Evolutionary conservation across 2,888 invertebrate species (phyloP).

Genomic region (Thysanoteuthis rhombus): DNA sequence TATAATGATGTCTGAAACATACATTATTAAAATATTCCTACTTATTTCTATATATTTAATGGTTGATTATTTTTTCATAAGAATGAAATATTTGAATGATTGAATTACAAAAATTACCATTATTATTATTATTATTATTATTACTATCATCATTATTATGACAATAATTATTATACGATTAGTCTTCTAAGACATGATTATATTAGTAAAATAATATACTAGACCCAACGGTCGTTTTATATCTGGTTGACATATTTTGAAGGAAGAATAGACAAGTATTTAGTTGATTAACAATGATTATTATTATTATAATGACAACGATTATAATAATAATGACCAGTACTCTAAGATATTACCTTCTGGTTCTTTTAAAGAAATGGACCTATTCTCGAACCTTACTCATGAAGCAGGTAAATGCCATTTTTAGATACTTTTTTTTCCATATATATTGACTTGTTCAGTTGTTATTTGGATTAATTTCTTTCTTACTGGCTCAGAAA

Average conservation of each 20-base stretch:
- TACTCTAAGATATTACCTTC: not conserved
- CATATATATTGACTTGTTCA: not conserved
- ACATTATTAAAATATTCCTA: not conserved
- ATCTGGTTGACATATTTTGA: not conserved
- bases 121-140: no score
- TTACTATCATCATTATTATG: no score
- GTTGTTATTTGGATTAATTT: constrained; percentile 12
- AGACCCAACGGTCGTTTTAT: not conserved
- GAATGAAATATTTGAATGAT: not conserved
- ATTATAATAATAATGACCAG: not conserved
- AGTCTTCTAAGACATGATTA: not conserved
- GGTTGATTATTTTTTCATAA: not conserved
- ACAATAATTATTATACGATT: not conserved
- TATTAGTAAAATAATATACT: not conserved
- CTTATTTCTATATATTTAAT: not conserved
- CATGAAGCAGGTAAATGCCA: constrained; percentile 12
- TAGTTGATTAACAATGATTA: not conserved
- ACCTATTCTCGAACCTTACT: not conserved
- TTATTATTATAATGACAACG: not conserved
- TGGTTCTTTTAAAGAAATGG: constrained; percentile 12
- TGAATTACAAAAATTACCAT: no score
- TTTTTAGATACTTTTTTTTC: not conserved
- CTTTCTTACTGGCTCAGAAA: not conserved
- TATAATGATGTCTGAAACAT: not conserved
- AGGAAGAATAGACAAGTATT: not conserved